Conservation (phyloP, 1,140 invertebrate species). For the Heliconius hewitsoni region DNA sequence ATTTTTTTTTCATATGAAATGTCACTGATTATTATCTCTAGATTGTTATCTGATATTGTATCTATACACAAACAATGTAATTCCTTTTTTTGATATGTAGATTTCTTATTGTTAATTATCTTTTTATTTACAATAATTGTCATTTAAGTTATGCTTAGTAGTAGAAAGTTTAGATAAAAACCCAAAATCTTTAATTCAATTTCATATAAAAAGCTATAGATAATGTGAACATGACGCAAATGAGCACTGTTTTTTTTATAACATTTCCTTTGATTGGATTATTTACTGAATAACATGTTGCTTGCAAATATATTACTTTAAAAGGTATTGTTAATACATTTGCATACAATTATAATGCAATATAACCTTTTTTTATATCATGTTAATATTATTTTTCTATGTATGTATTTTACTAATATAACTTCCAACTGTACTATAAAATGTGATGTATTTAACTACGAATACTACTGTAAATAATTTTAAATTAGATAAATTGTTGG, state of each 20-base stretch:
- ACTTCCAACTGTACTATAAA: background rate
- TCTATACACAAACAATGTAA: too few species aligned
- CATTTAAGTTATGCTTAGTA: background rate
- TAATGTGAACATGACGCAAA: background rate
- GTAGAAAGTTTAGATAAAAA: background rate
- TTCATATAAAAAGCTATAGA: background rate
- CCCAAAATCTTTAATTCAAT: background rate
- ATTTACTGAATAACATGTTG: background rate
- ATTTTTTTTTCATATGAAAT: background rate
- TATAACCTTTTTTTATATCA: background rate
- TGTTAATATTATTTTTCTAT: background rate
- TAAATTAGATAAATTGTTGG: background rate
- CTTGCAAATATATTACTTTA: background rate
- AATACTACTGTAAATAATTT: background rate
- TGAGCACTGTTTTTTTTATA: background rate
- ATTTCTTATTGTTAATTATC: background rate
- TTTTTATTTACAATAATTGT: background rate
- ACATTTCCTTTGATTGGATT: background rate
- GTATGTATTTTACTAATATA: background rate
- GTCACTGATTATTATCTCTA: background rate
- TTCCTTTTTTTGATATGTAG: too few species aligned
- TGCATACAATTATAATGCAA: background rate
- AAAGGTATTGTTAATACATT: background rate
- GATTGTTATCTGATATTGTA: background rate
- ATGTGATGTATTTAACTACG: background rate